Evolutionary conservation across 2,113 vertebrate genomes (phyloP).

Genomic region (Oriolus oriolus): DNA sequence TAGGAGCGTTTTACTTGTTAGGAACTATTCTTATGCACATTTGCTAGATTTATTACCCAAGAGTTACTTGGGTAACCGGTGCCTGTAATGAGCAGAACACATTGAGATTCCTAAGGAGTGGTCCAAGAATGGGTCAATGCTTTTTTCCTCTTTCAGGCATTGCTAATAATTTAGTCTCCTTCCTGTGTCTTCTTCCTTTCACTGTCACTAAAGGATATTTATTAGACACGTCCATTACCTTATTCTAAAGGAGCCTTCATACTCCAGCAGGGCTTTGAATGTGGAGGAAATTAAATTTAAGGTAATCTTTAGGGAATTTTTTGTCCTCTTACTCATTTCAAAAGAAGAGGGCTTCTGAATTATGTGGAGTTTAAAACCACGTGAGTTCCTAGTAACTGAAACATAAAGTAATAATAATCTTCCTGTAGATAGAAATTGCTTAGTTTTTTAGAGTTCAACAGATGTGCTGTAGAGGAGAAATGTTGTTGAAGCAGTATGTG

Average conservation of each 20-base stretch:
- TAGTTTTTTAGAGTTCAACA: neutral
- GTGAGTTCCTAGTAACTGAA: neutral
- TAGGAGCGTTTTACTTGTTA: constrained; percentile 2
- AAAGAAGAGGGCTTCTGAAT: constrained; percentile 13
- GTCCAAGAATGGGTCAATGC: neutral
- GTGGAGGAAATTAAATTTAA: constrained; percentile 47
- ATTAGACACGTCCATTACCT: neutral
- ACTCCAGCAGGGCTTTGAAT: neutral
- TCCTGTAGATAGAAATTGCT: neutral
- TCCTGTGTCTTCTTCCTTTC: constrained; percentile 4
- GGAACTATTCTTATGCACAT: neutral
- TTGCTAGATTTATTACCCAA: constrained; percentile 15
- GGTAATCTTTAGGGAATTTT: neutral
- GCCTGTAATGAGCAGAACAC: neutral
- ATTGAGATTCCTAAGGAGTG: constrained; percentile 4
- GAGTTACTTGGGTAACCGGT: neutral
- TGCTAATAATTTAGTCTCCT: constrained; percentile 17
- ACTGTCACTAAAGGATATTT: constrained; percentile 15
- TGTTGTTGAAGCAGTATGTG: neutral
- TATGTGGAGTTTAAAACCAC: neutral
- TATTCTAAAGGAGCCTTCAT: constrained; percentile 7
- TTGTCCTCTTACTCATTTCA: neutral
- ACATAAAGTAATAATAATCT: neutral
- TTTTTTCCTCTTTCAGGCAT: neutral
- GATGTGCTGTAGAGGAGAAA: neutral